Evolutionary conservation across 1,140 invertebrate genomes (phyloP), one percentile per base, ranked within the genome.

Genomic region (Diachasmimorpha longicaudata): DNA sequence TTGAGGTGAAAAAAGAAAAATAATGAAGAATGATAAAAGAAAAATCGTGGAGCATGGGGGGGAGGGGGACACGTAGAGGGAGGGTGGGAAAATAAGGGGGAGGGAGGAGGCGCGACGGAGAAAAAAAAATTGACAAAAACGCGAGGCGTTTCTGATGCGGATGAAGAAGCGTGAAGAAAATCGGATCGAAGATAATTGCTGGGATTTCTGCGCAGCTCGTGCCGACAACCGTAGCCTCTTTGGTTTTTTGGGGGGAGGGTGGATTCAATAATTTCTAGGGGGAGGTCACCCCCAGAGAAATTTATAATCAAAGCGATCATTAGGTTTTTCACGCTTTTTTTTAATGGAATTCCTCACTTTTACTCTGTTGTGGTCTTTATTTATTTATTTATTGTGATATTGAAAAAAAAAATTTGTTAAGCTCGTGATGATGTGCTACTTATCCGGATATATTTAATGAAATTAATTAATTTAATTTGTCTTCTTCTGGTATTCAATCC

Each of bases 201-300:
- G 66, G 14, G 81, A 84, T 83, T 85, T 81, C 82, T 86, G 84
- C 85, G 86, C 84, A 86, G 86, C 87, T 86, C 86, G 87, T 86
- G 85, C 85, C 84, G 84, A 87, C 85, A 87, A 81, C 83, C 85
- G 85, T 86, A 82, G 85, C 86, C 82, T 80, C 80, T 70, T 52
- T 46, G n/a, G 52, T 77, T 55, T 44, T 68, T 70, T 48, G 39
- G 21, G 67, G 39, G 39, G 39, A 9, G 39, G 11, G 13, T 39
- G 39, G 39, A 9, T 42, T 10, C 2, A 42, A 42, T 42, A 42
- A 42, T 37, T 63, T 71, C 58, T n/a, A n/a, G n/a, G 31, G 6
- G 2, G 31, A 6, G 31, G 31, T 31, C n/a, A n/a, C n/a, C n/a
- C n/a, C n/a, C n/a, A n/a, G n/a, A n/a, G n/a, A n/a, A n/a, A n/a